Percentiles rank a stretch among this genome's conserved stretches.
Conservation (phyloP, 2,113 vertebrate genomes). For the Forbesichthys papilliferus region DNA sequence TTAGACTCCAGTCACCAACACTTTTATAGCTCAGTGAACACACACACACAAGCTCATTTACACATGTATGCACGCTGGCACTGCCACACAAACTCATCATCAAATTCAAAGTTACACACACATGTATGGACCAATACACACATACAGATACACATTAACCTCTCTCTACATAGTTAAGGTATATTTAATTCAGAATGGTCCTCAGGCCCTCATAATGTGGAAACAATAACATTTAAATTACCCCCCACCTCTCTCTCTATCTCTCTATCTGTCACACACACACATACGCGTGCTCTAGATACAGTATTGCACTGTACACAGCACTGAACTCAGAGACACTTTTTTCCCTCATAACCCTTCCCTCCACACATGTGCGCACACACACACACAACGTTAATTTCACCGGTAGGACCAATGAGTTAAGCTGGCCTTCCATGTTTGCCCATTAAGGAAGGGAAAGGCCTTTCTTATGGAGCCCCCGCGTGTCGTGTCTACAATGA, state of each 20-base stretch:
- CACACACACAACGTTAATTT: neutral
- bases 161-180: neutral
- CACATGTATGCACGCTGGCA: neutral
- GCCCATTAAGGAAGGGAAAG: neutral
- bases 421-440: neutral
- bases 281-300: no score
- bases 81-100: constrained; percentile 3
- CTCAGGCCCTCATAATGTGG: neutral
- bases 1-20: neutral
- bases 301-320: no score
- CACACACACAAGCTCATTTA: constrained; percentile 2
- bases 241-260: no score
- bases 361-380: neutral
- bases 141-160: neutral
- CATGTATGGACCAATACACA: neutral
- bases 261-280: no score
- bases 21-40: constrained; percentile 7
- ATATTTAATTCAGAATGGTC: neutral
- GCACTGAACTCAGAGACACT: no score
- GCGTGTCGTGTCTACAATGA: constrained; percentile 30
- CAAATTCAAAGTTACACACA: neutral
- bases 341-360: no score
- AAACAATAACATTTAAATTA: neutral
- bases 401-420: neutral
- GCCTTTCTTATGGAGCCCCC: constrained; percentile 37